A percentile compares a stretch with the other conserved stretches of the same genome.
Conservation (phyloP, 2,113 vertebrate genomes). For the Sander lucioperca region DNA sequence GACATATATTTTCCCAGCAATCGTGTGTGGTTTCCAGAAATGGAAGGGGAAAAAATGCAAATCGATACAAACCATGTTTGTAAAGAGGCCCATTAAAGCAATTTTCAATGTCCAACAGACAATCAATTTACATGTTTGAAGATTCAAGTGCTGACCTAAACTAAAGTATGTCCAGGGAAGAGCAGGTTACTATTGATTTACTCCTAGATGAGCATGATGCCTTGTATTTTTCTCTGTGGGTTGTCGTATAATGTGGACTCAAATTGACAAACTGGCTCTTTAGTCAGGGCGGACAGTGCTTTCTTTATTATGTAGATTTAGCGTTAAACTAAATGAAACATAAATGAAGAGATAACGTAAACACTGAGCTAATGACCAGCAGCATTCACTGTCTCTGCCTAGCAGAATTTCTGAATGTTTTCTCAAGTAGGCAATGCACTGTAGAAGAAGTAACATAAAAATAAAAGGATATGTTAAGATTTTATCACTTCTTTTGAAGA, state of each 20-base stretch:
- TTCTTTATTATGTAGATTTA: slow-evolving; percentile 68
- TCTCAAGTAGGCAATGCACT: background rate
- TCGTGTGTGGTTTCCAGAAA: slow-evolving; percentile 36
- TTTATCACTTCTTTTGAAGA: background rate
- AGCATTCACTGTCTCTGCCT: background rate
- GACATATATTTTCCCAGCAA: slow-evolving; percentile 21
- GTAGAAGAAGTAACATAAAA: background rate
- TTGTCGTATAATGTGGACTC: slow-evolving; percentile 75
- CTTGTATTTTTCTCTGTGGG: slow-evolving; percentile 68
- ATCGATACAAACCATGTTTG: slow-evolving; percentile 90
- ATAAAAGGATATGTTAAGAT: background rate
- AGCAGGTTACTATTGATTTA: slow-evolving; percentile 86
- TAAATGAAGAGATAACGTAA: slow-evolving; percentile 49
- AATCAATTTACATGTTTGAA: slow-evolving; percentile 88
- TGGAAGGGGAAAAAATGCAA: slow-evolving; percentile 53
- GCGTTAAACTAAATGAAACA: slow-evolving; percentile 69
- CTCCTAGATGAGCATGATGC: slow-evolving; percentile 80
- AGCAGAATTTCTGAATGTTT: background rate
- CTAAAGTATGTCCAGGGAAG: slow-evolving; percentile 78
- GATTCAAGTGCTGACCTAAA: slow-evolving; percentile 88
- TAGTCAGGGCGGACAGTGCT: slow-evolving; percentile 48
- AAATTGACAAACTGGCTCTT: slow-evolving; percentile 77
- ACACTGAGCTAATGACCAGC: slow-evolving; percentile 32
- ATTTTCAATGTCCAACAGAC: slow-evolving; percentile 85
- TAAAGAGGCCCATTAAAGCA: slow-evolving; percentile 85